Evolutionary conservation across 2,797 vertebrate species (phyloP).

Genomic region (Lepus townsendii): DNA sequence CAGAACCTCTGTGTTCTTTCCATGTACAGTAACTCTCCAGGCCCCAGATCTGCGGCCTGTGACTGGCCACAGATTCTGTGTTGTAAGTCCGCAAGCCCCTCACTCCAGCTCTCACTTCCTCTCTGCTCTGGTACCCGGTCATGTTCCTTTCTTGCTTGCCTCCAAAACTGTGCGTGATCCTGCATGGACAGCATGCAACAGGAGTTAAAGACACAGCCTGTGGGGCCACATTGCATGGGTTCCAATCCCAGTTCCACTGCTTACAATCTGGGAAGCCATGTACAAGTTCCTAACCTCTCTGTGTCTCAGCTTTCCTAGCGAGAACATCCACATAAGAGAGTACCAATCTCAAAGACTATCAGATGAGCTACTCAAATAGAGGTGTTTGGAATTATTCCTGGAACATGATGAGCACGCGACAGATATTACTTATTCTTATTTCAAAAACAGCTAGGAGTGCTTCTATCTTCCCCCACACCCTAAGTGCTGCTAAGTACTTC

Average conservation of each 20-base stretch:
- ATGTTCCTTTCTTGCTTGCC: neutral
- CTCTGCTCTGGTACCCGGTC: neutral
- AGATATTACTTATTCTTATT: neutral
- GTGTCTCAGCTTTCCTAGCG: neutral
- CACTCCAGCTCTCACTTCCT: neutral
- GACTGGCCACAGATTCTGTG: neutral
- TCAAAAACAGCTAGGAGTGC: neutral
- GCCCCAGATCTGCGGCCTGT: neutral
- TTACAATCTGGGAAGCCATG: neutral
- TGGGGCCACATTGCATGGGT: neutral
- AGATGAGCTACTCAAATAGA: neutral
- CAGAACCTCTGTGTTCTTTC: neutral
- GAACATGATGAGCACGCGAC: neutral
- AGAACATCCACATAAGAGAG: neutral
- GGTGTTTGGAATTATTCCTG: neutral
- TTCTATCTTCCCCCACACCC: neutral
- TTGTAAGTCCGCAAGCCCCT: neutral
- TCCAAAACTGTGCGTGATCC: neutral
- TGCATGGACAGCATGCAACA: neutral
- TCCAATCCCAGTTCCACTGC: neutral
- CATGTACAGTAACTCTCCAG: neutral
- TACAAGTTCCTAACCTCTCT: neutral
- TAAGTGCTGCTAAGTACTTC: neutral
- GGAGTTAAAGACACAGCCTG: neutral
- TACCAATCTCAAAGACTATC: neutral